phyloP scores from a whole-genome alignment of 2,888 invertebrate species.

The Mylabris sibirica region DNA sequence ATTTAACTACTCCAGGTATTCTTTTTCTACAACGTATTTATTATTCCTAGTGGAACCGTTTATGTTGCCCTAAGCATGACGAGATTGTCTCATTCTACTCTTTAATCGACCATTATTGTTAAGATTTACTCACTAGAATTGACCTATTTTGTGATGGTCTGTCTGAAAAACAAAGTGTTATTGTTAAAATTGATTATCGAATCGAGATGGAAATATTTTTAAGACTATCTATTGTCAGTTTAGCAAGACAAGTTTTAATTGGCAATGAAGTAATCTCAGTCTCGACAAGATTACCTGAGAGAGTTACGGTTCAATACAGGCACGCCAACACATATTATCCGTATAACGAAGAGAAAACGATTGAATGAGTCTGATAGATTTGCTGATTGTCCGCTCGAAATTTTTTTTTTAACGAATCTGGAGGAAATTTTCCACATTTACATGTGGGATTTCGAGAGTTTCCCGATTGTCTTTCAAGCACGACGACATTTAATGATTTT shows the following conservation, averaged over 20 bases:
- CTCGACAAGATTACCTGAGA: constrained; percentile 17
- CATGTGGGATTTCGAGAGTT: too few species aligned
- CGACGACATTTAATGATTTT: not conserved
- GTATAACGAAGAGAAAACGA: not conserved
- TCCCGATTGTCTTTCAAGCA: too few species aligned
- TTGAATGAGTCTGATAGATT: not conserved
- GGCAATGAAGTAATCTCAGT: constrained; percentile 18
- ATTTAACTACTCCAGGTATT: not conserved
- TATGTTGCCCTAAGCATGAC: not conserved
- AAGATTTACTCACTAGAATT: not conserved
- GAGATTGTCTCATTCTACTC: not conserved
- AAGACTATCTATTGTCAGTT: not conserved
- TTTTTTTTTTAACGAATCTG: not conserved
- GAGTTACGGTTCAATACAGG: constrained; percentile 13
- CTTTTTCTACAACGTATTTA: not conserved
- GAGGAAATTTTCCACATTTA: not conserved
- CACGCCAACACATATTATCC: not conserved
- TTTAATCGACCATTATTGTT: not conserved
- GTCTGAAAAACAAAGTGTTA: not conserved
- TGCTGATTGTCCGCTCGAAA: not conserved
- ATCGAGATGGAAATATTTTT: not conserved
- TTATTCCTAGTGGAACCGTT: not conserved
- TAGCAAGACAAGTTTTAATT: constrained; percentile 23
- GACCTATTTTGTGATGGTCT: not conserved
- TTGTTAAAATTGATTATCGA: not conserved